Base-by-base conservation (phyloP, 2,888 invertebrate species). In the Aspidapion aeneum region DNA sequence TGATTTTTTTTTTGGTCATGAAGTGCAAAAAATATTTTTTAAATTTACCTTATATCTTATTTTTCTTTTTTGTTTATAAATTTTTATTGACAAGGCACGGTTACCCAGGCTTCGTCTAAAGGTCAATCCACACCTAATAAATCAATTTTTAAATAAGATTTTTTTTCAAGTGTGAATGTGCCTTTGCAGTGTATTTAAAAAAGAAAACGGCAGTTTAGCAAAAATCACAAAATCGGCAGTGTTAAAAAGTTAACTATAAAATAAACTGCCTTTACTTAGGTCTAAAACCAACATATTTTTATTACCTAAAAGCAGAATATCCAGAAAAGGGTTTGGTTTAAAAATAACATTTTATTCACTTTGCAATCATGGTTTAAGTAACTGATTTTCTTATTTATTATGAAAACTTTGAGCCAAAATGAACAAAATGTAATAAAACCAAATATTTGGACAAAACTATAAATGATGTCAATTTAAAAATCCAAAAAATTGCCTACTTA, bases 1-100 rank as follows among this genome's bases (percentile, higher is more conserved):
- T 35, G 35, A 35, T 35, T 35, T 35, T 35, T n/a, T 60, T 65
- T 71, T 75, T 75, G 74, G 74, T 76, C 74, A 70, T 71, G 69
- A 73, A 58, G 72, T 75, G 75, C 73, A 74, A 75, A 78, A 77
- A 75, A 77, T 76, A 75, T 72, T 70, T 35, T n/a, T n/a, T n/a
- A n/a, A n/a, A n/a, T n/a, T n/a, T 7, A 35, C 12, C 35, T 35
- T 65, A 68, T 63, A 71, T 71, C 68, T 64, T 68, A 65, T 35
- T 52, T 63, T 65, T 65, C 19, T 63, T 61, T 22, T 61, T 51
- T 61, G 54, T 51, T 35, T 16, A 60, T 21, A 55, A 51, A 55
- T 58, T 18, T 48, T 55, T 22, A 49, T 58, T 52, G 52, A 61
- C 66, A 54, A 61, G 63, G 18, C 77, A 77, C 77, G 75, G 74